Percentiles rank a stretch among this genome's conserved stretches.
phyloP scores from a whole-genome alignment of 2,888 invertebrate genomes.

The Orgyia antiqua region DNA sequence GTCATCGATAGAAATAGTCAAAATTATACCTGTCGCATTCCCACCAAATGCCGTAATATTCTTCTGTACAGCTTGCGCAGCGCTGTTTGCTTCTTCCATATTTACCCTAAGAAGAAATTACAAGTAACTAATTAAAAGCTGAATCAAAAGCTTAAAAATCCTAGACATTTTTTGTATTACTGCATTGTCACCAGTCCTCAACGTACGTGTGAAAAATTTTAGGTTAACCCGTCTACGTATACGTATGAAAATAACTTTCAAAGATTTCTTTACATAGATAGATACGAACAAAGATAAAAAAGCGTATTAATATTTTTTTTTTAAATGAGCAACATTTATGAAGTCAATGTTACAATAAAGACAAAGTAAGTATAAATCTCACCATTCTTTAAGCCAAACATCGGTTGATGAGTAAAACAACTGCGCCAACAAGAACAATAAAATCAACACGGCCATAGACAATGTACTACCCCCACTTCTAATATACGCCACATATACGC shows the following conservation, averaged over 20 bases:
- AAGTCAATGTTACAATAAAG: background rate
- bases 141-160: too few relatives aligned
- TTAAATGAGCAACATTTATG: too few relatives aligned
- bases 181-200: too few relatives aligned
- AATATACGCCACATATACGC: constrained; percentile 75
- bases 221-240: too few relatives aligned
- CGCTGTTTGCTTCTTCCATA: constrained; percentile 64
- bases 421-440: constrained; percentile 75
- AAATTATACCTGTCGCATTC: constrained; percentile 10
- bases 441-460: constrained; percentile 65
- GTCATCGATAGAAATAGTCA: too few relatives aligned
- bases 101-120: constrained; percentile 75
- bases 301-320: too few relatives aligned
- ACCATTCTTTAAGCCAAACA: constrained; percentile 80
- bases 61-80: constrained; percentile 15
- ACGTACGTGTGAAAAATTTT: too few relatives aligned
- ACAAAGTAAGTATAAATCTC: constrained; percentile 15
- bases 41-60: constrained; percentile 17
- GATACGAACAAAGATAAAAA: too few relatives aligned
- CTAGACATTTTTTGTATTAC: too few relatives aligned
- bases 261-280: too few relatives aligned
- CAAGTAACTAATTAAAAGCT: too few relatives aligned
- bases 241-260: too few relatives aligned
- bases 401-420: constrained; percentile 80
- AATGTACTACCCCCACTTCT: constrained; percentile 74